Evolutionary conservation across 1,140 invertebrate genomes (phyloP), one percentile per base, ranked within the genome.

Genomic region (Pseudomyrmex gracilis): DNA sequence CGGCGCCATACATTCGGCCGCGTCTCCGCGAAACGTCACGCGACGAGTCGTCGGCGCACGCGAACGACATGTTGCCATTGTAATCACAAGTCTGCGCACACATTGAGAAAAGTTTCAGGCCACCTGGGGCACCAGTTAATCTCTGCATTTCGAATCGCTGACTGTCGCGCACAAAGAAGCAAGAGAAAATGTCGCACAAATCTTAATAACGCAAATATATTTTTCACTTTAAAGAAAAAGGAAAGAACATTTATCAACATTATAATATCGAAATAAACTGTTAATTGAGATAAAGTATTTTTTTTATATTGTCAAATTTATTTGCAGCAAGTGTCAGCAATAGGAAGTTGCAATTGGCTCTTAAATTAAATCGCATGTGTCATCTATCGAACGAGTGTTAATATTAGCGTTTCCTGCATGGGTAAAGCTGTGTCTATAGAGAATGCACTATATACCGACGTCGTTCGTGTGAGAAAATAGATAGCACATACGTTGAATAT

Each of bases 311-410:
- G 45, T 10, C 10, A 63, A 51, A 0, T 10, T 15, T 22, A 12
- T 67, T 68, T 10, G 66, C 22, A 17, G 3, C 15, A 70, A 68
- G 43, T 57, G 53, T 78, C 64, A 68, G 17, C 47, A 43, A 58
- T 58, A 70, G 43, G 49, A 80, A 80, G 47, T 82, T 73, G 60
- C 70, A 73, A 82, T 82, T 73, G 67, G 58, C 20, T 58, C 57
- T 82, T 82, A 82, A n/a, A n/a, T 82, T 82, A 82, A 82, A 82
- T 82, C 63, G 70, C 78, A 63, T 74, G 78, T 63, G 74, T 24
- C 63, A 82, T 55, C 49, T 49, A 57, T 12, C 45, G 49, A 82
- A 74, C 78, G 57, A 82, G 58, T 74, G 78, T 82, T 82, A 82
- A 82, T 82, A 82, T 82, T 82, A 82, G 78, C 78, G 74, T 74